Evolutionary conservation across 2,797 vertebrate genomes (phyloP).

Genomic region (Nyctibius grandis): DNA sequence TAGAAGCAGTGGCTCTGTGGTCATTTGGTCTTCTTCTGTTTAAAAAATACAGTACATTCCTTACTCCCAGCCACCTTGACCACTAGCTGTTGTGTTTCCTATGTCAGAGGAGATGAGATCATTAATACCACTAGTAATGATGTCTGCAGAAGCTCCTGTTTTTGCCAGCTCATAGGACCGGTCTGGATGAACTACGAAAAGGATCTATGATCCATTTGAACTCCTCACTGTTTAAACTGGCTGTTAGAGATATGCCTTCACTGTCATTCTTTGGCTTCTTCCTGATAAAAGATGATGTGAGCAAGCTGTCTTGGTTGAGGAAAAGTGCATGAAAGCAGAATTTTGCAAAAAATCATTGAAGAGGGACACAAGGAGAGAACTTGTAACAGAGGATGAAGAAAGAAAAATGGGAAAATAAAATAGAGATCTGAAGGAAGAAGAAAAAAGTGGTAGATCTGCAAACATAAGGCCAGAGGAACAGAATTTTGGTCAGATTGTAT

Average conservation of each 20-base stretch:
- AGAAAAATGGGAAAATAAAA: not conserved
- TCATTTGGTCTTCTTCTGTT: not conserved
- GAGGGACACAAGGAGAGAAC: not conserved
- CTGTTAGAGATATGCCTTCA: not conserved
- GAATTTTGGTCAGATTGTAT: not conserved
- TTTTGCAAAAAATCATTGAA: not conserved
- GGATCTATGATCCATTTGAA: not conserved
- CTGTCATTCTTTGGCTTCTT: not conserved
- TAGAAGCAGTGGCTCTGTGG: not conserved
- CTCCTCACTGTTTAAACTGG: not conserved
- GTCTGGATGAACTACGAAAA: not conserved
- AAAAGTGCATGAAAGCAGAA: not conserved
- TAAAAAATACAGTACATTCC: slow-evolving; percentile 27
- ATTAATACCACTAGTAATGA: slow-evolving; percentile 9
- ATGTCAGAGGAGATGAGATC: slow-evolving; percentile 21
- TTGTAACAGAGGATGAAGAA: not conserved
- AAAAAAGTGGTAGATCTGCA: not conserved
- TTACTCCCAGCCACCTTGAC: slow-evolving; percentile 36
- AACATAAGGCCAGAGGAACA: not conserved
- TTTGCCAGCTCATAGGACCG: not conserved
- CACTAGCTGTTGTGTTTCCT: not conserved
- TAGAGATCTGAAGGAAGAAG: not conserved
- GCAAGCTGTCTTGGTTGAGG: not conserved
- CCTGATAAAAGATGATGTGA: not conserved
- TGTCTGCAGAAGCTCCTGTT: slow-evolving; percentile 20